phyloP scores from a whole-genome alignment of 2,797 vertebrate genomes.

The Trachops cirrhosus region DNA sequence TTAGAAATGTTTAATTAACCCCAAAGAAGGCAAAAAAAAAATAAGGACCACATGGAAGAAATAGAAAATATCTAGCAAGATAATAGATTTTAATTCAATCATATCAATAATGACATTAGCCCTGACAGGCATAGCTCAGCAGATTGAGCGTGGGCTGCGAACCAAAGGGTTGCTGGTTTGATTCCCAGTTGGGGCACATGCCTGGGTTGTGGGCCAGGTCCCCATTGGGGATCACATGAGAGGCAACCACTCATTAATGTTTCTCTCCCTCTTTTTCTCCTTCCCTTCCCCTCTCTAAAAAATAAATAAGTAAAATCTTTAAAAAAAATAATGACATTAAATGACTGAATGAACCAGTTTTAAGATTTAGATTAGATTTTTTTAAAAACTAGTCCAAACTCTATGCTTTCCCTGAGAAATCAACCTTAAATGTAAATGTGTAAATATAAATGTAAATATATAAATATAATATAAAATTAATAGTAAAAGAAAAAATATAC shows the following conservation, averaged over 20 bases:
- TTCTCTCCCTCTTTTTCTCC: no score
- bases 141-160: no score
- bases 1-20: constrained; percentile 30
- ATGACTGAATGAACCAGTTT: constrained; percentile 4
- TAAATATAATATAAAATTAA: neutral
- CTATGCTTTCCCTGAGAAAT: neutral
- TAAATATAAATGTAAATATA: neutral
- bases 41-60: neutral
- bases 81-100: constrained; percentile 18
- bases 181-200: no score
- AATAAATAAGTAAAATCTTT: no score
- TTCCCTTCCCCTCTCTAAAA: no score
- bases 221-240: no score
- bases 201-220: no score
- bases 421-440: neutral
- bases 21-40: constrained; percentile 34
- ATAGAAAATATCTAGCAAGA: constrained; percentile 25
- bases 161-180: no score
- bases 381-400: neutral
- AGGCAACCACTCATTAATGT: no score
- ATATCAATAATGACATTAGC: constrained; percentile 16
- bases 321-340: neutral
- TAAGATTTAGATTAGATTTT: neutral
- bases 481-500: neutral
- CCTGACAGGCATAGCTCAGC: no score